These are phyloP conservation scores for Diplosoma virens DNA, from an alignment of 23 tunicate species.

Conservation along the genomic window DNA sequence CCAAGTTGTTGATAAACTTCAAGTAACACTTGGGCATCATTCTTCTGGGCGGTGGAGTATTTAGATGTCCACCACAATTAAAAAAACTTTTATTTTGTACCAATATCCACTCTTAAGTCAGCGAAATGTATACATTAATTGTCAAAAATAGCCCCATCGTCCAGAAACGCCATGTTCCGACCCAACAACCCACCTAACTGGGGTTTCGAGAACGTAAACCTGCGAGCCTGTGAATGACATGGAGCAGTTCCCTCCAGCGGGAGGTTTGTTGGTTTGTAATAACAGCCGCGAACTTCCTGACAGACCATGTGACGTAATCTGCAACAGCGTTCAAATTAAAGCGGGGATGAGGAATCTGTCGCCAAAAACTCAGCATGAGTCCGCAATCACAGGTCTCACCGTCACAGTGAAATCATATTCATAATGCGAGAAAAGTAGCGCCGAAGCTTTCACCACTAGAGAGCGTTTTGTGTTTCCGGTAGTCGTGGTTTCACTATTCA, in stretches of 20 bases:
- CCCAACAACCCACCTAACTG: conserved; percentile 53
- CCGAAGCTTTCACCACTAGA: conserved; percentile 67
- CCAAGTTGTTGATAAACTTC: too few species aligned
- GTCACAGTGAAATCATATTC: conserved; percentile 74
- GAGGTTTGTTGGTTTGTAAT: conserved; percentile 76
- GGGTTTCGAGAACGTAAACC: conserved; percentile 85
- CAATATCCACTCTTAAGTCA: too few species aligned
- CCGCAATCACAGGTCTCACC: conserved; percentile 29
- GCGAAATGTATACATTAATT: too few species aligned
- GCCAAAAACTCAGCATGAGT: too few species aligned
- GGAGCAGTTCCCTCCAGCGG: conserved; percentile 67
- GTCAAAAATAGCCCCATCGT: too few species aligned
- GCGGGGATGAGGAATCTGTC: too few species aligned
- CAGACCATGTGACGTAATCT: conserved; percentile 48
- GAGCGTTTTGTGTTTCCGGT: conserved; percentile 61
- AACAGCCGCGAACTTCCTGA: conserved; percentile 65
- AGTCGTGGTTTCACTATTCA: conserved; percentile 69
- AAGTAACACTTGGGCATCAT: too few species aligned
- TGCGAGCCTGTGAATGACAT: conserved; percentile 50
- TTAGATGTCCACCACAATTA: too few species aligned
- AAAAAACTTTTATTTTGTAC: too few species aligned
- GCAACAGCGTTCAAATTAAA: too few species aligned
- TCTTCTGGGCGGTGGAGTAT: too few species aligned
- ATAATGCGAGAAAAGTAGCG: conserved; percentile 38
- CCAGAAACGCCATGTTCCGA: too few species aligned